Evolutionary conservation across 2,888 invertebrate genomes (phyloP), one percentile per base, ranked within the genome.

Genomic region (Trilocha varians): DNA sequence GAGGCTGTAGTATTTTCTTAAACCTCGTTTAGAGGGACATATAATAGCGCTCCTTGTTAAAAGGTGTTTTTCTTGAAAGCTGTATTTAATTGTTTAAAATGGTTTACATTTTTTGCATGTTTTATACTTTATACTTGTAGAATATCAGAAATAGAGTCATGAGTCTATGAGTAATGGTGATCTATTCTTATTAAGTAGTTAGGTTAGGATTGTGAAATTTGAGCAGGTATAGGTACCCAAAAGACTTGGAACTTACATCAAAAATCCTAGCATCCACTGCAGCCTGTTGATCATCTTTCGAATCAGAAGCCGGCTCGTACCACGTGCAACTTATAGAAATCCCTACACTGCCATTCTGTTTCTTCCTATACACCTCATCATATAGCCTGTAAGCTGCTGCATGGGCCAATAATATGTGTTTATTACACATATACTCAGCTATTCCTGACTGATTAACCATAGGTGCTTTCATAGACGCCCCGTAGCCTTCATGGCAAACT

Each of bases 361-460:
- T 5, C 37, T 52, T 53, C 41, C 70, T 70, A 32, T 53, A 76
- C 0, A 53, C 16, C 32, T 71, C 60, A 15, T 75, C 59, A 47
- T 87, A 88, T 18, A 82, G 49, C 40, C 71, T 76, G 46, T 84
- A 87, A 0, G 59, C 75, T 34, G 58, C 65, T 0, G 87, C 87
- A 56, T 92, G 91, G 1, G 91, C 88, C 39, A 87, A 56, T 8
- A 92, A 56, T 16, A 63, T 79, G 53, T 66, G 88, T 49, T 89
- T 89, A 1, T 76, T 70, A 42, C 88, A 89, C 1, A 80, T 44
- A 52, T 91, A 91, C n/a, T 84, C 78, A 0, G 70, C 86, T 5
- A 79, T 46, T 0, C 83, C 86, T 0, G 72, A 66, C 6, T 67
- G 59, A 6, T 83, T 78, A 3, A 80, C 6, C 44, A 66, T 62